Percentiles rank a stretch among this genome's conserved stretches.
Conservation (phyloP, 2,797 vertebrate species). For the Mareca penelope region DNA sequence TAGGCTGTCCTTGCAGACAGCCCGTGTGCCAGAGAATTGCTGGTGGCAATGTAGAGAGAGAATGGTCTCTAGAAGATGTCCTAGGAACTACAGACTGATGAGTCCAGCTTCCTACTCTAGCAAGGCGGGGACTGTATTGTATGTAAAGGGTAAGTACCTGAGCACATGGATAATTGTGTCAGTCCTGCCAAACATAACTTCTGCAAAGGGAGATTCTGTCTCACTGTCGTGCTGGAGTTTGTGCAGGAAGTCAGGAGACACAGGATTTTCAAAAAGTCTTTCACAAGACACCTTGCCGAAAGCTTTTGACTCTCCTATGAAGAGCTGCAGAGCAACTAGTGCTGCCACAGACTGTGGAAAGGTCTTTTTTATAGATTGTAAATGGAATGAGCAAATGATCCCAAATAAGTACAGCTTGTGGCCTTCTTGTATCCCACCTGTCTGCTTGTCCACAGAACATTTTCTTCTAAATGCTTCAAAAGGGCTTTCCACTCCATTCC, state of each 20-base stretch:
- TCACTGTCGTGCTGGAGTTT: neutral
- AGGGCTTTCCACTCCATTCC: neutral
- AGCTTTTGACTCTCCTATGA: neutral
- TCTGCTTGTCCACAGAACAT: neutral
- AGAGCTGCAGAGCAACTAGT: neutral
- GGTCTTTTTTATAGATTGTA: neutral
- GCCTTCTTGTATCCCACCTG: neutral
- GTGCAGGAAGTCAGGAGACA: neutral
- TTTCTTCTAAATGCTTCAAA: neutral
- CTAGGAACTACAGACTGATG: neutral
- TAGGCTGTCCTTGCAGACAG: neutral
- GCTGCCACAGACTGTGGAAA: neutral
- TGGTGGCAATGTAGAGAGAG: neutral
- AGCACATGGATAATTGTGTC: neutral
- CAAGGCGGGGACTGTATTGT: neutral
- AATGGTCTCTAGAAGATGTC: neutral
- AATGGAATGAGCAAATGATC: neutral
- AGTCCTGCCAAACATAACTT: neutral
- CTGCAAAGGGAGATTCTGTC: neutral
- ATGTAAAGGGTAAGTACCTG: neutral
- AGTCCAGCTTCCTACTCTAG: neutral
- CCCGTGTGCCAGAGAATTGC: neutral
- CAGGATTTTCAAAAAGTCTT: neutral
- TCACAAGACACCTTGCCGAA: fast-evolving
- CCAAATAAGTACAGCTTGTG: neutral